Percentiles rank a stretch among this genome's conserved stretches.
Conservation (phyloP, 1,140 invertebrate genomes). For the Leptinotarsa undecemlineata region DNA sequence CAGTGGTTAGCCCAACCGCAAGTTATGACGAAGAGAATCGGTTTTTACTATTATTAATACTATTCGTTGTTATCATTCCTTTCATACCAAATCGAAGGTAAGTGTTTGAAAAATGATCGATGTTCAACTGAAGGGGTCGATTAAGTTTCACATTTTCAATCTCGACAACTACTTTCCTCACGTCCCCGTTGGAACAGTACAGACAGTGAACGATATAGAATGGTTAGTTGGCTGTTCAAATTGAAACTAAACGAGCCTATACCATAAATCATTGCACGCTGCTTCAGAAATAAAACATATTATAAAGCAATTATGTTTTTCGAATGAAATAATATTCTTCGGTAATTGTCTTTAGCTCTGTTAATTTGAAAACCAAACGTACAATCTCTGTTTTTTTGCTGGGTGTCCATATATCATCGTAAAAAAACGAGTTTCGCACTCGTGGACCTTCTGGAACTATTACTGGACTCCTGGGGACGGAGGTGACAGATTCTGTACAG, state of each 20-base stretch:
- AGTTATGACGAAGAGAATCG: too few relatives aligned
- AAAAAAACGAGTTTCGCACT: constrained; percentile 9
- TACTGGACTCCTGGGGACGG: background rate
- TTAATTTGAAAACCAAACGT: constrained; percentile 39
- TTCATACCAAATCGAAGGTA: too few relatives aligned
- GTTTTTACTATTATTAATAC: too few relatives aligned
- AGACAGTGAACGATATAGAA: background rate
- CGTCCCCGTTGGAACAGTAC: too few relatives aligned
- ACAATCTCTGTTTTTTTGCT: constrained; percentile 21
- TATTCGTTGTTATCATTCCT: too few relatives aligned
- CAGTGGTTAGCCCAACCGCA: too few relatives aligned
- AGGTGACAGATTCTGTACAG: background rate
- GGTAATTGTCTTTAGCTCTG: constrained; percentile 37
- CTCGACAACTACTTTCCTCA: too few relatives aligned
- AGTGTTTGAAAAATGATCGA: too few relatives aligned
- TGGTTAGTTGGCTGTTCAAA: background rate
- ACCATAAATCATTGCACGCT: constrained; percentile 35
- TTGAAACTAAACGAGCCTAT: background rate
- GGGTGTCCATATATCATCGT: constrained; percentile 29
- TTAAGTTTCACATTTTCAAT: too few relatives aligned
- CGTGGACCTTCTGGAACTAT: background rate
- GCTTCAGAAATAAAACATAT: constrained; percentile 37
- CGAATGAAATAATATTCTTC: constrained; percentile 38
- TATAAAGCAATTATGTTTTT: constrained; percentile 44
- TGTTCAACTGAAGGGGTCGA: too few relatives aligned